Base-by-base conservation (phyloP, 1,140 invertebrate genomes). In the Plutomurus gul region DNA sequence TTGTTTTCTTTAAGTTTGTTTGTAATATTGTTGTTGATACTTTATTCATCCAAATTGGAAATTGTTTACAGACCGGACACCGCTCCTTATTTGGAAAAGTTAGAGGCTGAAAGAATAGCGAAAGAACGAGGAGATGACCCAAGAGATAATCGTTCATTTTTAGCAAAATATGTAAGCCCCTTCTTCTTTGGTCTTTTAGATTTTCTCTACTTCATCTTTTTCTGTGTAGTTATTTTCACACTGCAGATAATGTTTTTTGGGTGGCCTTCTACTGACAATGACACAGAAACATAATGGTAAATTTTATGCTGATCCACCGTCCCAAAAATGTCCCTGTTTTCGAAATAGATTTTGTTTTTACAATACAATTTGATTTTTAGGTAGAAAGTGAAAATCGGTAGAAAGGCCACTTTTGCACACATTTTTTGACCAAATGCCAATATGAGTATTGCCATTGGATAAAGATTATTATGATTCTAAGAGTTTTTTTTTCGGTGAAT, bases 91-190 rank as follows among this genome's bases (percentile, higher is more conserved):
- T 94, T 98, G 84, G 93, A 96, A 84, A 96, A 96, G 86, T 84
- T 97, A 39, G 96, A 97, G 86, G 87, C 92, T 77, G 96, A 98
- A 87, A 91, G 92, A 83, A 93, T 94, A 87, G 95, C 95, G 8
- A 92, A 95, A 84, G 93, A 96, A 85, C 92, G 94, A 82, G 96
- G 95, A 33, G 95, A 96, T 84, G 79, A 84, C 70, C 89, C 92
- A 71, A 94, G 94, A 86, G 96, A 98, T 86, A 97, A 96, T 86
- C 89, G 95, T 85, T 96, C 95, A 65, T 98, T 98, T 86, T 90
- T 98, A 84, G 94, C 94, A 0, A 98, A 97, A 97, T 98, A 98
- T 90, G 95, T 97, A 91, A 93, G 94, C 91, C 49, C 43, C 33
- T 43, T 80, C 25, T 77, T 82, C 20, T 47, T 76, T 39, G 30